These are phyloP conservation scores for Apotomis betuletana DNA, from an alignment of 2,888 invertebrate species.

Conservation along the genomic window DNA sequence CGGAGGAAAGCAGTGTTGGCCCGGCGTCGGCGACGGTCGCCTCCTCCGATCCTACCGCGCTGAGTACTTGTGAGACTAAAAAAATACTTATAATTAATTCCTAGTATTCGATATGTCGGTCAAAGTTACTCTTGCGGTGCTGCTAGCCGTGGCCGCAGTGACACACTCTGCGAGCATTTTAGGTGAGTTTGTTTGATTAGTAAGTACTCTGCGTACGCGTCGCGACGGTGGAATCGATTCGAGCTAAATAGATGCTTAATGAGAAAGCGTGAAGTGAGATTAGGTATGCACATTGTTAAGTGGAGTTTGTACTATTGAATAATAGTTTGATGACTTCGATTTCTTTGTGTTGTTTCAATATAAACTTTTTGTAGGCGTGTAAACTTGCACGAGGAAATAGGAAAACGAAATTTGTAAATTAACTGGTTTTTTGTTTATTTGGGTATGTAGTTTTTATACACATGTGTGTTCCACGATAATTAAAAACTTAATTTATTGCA, in stretches of 20 bases:
- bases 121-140: constrained; percentile 69
- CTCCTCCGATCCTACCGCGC: constrained; percentile 56
- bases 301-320: constrained; percentile 25
- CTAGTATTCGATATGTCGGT: constrained; percentile 63
- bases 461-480: no score
- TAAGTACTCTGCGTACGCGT: constrained; percentile 34
- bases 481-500: no score
- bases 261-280: constrained; percentile 40
- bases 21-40: constrained; percentile 71
- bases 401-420: neutral
- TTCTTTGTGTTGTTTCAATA: neutral
- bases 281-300: constrained; percentile 30
- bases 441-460: neutral
- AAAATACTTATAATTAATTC: constrained; percentile 47
- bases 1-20: constrained; percentile 73
- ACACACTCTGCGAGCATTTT: constrained; percentile 72
- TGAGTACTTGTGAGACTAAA: constrained; percentile 52
- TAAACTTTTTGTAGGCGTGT: neutral
- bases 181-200: constrained; percentile 65
- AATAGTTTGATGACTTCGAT: constrained; percentile 10
- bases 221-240: constrained; percentile 24
- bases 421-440: neutral
- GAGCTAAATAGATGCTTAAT: constrained; percentile 33
- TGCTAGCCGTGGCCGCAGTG: constrained; percentile 60
- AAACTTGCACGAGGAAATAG: neutral